A percentile compares a stretch with the other conserved stretches of the same genome.
Evolutionary conservation across 2,113 vertebrate genomes (phyloP).

Genomic region (Narcine bancroftii): DNA sequence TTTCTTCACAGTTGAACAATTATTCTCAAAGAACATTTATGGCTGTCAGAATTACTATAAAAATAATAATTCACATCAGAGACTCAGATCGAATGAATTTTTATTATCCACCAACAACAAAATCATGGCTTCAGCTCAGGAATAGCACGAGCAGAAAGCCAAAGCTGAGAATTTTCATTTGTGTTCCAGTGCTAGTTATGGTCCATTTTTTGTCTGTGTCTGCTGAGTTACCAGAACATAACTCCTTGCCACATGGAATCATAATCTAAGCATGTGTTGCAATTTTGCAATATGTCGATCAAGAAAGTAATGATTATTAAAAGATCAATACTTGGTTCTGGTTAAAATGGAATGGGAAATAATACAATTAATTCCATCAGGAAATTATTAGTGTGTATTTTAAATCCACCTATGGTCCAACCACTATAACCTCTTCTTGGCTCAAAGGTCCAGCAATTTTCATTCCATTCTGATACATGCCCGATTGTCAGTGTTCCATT

Average conservation of each 20-base stretch:
- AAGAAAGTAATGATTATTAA: neutral
- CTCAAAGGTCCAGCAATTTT: neutral
- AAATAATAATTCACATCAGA: neutral
- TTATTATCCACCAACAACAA: neutral
- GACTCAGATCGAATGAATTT: neutral
- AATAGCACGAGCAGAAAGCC: neutral
- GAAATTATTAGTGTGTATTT: neutral
- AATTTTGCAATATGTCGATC: neutral
- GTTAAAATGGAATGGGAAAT: neutral
- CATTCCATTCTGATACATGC: neutral
- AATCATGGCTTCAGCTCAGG: neutral
- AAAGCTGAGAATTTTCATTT: neutral
- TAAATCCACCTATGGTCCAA: neutral
- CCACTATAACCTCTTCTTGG: neutral
- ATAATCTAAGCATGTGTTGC: neutral
- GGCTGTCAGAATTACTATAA: neutral
- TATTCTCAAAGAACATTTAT: neutral
- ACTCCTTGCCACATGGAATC: neutral
- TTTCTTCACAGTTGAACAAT: neutral
- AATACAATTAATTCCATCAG: neutral
- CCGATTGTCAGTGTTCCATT: neutral
- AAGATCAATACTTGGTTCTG: neutral
- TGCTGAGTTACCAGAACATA: neutral
- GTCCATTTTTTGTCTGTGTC: neutral
- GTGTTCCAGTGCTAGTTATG: neutral